These are phyloP conservation scores for Melanotaenia duboulayi DNA, from an alignment of 2,113 vertebrate genomes.

Conservation along the genomic window DNA sequence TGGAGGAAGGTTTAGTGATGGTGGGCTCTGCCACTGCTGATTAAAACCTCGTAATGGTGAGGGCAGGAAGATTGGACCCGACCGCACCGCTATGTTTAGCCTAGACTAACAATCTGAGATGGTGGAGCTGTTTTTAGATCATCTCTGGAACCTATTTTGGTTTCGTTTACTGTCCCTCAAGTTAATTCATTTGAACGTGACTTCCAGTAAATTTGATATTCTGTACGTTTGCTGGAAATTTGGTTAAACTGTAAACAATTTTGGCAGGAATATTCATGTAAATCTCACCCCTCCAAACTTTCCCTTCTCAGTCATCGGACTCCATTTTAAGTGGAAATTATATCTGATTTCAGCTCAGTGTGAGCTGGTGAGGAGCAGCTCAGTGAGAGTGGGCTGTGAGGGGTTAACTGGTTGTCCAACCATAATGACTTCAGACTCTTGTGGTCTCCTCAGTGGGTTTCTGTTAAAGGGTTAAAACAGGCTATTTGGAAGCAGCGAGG, in stretches of 20 bases:
- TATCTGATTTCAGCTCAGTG: too few species aligned
- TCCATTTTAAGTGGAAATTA: too few species aligned
- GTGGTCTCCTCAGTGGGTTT: conserved; percentile 3
- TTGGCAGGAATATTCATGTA: too few species aligned
- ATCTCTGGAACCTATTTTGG: conserved; percentile 55
- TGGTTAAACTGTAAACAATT: too few species aligned
- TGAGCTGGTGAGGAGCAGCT: neutral
- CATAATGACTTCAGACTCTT: conserved; percentile 30
- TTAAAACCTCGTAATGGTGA: conserved; percentile 45
- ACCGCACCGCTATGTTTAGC: conserved; percentile 62
- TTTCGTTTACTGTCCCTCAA: conserved; percentile 8
- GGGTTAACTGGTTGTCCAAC: conserved; percentile 21
- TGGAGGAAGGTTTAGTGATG: conserved; percentile 22
- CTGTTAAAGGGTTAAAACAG: conserved; percentile 37
- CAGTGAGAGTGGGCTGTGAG: neutral
- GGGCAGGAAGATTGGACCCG: conserved; percentile 43
- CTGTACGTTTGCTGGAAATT: too few species aligned
- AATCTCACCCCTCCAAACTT: too few species aligned
- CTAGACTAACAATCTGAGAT: conserved; percentile 32
- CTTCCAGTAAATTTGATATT: neutral
- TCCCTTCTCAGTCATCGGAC: too few species aligned
- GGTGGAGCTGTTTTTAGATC: conserved; percentile 34
- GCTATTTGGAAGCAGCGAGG: conserved; percentile 38
- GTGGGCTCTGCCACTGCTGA: conserved; percentile 12
- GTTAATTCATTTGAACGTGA: conserved; percentile 34